Evolutionary conservation across 1,140 invertebrate species (phyloP).

Genomic region (Sycobia sp.): DNA sequence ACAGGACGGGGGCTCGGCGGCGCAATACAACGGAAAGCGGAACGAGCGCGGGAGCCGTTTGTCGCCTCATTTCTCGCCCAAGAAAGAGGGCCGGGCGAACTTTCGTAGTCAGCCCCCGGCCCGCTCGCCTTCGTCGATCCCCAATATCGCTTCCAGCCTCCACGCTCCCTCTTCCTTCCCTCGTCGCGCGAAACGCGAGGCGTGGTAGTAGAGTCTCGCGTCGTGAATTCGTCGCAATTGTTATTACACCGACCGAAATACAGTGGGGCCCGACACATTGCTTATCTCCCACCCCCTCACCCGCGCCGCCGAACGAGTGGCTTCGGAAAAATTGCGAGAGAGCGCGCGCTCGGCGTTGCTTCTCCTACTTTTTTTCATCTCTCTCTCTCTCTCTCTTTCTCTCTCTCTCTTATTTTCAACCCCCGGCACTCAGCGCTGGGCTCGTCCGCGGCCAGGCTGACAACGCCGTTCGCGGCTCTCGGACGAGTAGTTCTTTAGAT

Average conservation of each 20-base stretch:
- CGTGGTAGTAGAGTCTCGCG: too few species aligned
- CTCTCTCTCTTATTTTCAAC: slow-evolving; percentile 7
- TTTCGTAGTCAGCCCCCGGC: neutral
- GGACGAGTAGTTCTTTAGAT: too few species aligned
- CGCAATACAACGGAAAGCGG: slow-evolving; percentile 36
- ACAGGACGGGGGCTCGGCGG: too few species aligned
- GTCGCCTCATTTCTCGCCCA: slow-evolving; percentile 40
- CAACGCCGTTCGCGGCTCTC: too few species aligned
- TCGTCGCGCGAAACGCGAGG: slow-evolving; percentile 12
- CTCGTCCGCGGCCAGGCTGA: too few species aligned
- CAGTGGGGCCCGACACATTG: too few species aligned
- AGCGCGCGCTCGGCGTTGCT: too few species aligned
- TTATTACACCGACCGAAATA: slow-evolving; percentile 19
- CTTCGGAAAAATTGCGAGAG: neutral
- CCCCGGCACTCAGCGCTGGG: too few species aligned
- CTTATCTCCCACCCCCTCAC: neutral
- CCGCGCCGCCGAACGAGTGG: neutral
- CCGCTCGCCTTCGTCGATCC: slow-evolving; percentile 24
- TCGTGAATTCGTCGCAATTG: slow-evolving; percentile 17
- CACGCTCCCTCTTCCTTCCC: slow-evolving; percentile 16
- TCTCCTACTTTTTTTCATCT: too few species aligned
- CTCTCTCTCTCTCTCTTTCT: neutral
- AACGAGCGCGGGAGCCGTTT: slow-evolving; percentile 39
- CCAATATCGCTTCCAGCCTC: slow-evolving; percentile 45
- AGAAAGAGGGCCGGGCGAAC: neutral